Conservation (phyloP, 30 jellyfish, hydroid and myxozoan species). For the Phacellophora camtschatica region DNA sequence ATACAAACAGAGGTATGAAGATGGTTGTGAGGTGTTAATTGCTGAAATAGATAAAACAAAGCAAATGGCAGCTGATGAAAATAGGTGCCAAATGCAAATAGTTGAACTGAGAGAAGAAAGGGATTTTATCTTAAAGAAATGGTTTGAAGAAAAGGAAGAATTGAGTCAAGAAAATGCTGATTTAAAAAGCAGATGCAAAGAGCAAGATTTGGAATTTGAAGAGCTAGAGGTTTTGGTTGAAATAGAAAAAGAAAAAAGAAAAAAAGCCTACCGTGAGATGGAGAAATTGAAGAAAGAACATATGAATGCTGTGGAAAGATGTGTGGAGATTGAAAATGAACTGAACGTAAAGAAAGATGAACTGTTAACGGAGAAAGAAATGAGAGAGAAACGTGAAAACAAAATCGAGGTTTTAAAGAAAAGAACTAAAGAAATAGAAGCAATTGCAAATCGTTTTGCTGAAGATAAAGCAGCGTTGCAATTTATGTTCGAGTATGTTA, state of each 20-base stretch:
- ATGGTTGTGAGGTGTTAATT: neutral
- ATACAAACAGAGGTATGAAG: neutral
- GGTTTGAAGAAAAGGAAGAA: neutral
- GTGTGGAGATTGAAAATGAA: neutral
- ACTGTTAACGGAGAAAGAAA: neutral
- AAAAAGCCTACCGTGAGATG: neutral
- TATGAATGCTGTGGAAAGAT: neutral
- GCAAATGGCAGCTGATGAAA: neutral
- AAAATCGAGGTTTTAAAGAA: neutral
- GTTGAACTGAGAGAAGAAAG: neutral
- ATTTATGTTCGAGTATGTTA: no score
- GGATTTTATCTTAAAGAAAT: no score
- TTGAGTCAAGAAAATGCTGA: neutral
- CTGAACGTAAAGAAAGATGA: neutral
- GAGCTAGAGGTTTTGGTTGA: neutral
- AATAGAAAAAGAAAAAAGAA: neutral
- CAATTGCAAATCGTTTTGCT: no score
- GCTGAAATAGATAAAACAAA: neutral
- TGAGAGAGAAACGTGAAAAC: neutral
- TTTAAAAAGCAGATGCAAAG: neutral
- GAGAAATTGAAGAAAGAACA: neutral
- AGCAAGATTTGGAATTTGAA: slow-evolving; percentile 1
- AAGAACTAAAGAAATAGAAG: neutral
- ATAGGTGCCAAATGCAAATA: no score
- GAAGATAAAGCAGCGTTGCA: no score